Percentiles rank a stretch among this genome's conserved stretches.
Conservation (phyloP, 1,140 invertebrate genomes). For the Forficula auricularia region DNA sequence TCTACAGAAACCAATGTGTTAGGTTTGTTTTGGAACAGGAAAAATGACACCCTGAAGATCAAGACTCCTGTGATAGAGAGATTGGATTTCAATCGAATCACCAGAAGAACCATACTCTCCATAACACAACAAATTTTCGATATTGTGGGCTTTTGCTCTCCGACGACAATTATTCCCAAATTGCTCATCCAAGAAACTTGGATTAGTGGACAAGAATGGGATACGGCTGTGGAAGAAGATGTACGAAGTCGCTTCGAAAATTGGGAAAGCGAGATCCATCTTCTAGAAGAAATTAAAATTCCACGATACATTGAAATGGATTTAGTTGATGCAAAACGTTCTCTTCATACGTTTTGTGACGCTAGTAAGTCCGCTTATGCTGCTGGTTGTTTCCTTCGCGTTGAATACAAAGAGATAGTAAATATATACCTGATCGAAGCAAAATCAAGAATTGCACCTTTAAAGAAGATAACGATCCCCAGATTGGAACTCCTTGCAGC, state of each 20-base stretch:
- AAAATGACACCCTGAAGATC: conserved; percentile 11
- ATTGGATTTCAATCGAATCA: neutral
- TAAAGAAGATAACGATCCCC: conserved; percentile 18
- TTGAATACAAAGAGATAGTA: conserved; percentile 4
- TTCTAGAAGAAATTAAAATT: conserved; percentile 14
- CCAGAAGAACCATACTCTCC: conserved; percentile 15
- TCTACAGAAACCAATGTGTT: conserved; percentile 10
- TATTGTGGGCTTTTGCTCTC: conserved; percentile 19
- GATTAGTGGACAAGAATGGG: conserved; percentile 14
- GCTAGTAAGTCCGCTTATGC: conserved; percentile 20
- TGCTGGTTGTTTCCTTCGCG: conserved; percentile 17
- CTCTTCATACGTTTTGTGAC: conserved; percentile 22
- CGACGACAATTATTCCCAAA: conserved; percentile 16
- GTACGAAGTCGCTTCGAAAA: conserved; percentile 11
- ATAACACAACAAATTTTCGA: conserved; percentile 19
- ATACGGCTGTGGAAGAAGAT: conserved; percentile 9
- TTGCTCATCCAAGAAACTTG: conserved; percentile 18
- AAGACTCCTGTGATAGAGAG: conserved; percentile 3
- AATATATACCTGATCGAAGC: conserved; percentile 16
- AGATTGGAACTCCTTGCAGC: conserved; percentile 22
- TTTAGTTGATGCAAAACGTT: neutral
- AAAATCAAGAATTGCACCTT: conserved; percentile 20
- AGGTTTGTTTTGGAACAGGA: conserved; percentile 14
- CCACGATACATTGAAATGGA: conserved; percentile 14
- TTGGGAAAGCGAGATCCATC: conserved; percentile 12